Evolutionary conservation across 1,140 invertebrate genomes (phyloP), one percentile per base, ranked within the genome.

Genomic region (Brachionus angularis): DNA sequence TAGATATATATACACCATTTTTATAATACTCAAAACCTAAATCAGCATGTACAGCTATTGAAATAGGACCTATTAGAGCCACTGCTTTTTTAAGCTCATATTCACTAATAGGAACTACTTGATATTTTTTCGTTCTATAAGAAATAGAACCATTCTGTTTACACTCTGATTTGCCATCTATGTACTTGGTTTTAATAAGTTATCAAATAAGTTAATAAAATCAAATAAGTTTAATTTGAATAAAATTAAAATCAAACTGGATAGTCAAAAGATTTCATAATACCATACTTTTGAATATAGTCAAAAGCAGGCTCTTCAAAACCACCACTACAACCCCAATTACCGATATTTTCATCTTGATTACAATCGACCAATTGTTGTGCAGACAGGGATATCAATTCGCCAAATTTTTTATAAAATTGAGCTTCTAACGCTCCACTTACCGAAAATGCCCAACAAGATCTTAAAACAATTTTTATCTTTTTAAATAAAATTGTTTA

Each of bases 1-100:
- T 12, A 29, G 53, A 31, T 21, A 16, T n/a, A 46, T 55, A 71
- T 16, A 71, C 16, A 3, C 69, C 69, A 31, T 21, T 12, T 71
- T 21, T 23, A 23, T 71, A 71, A 27, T 39, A 71, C 33, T 55
- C 31, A 55, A 71, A 71, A 5, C 18, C 14, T 39, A 16, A 7
- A 31, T 55, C 21, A 21, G 36, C 34, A 85, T 96, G 92, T 77
- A 96, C 94, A 58, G 91, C 92, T 78, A 86, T 83, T 10, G 83
- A 83, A 53, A 86, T 75, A 7, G 93, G 92, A 14, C 93, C 92
- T 73, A 91, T 81, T 3, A 88, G 91, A 50, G 91, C 91, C 69
- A 95, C 85, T 18, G 79, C 82, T 69, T 77, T 67, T 73, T 77
- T 75, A 27, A 29, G 44, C n/a, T 52, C 25, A 29, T 14, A 14